These are phyloP conservation scores for Incurvaria masculella DNA, from an alignment of 2,888 invertebrate species.

Conservation along the genomic window DNA sequence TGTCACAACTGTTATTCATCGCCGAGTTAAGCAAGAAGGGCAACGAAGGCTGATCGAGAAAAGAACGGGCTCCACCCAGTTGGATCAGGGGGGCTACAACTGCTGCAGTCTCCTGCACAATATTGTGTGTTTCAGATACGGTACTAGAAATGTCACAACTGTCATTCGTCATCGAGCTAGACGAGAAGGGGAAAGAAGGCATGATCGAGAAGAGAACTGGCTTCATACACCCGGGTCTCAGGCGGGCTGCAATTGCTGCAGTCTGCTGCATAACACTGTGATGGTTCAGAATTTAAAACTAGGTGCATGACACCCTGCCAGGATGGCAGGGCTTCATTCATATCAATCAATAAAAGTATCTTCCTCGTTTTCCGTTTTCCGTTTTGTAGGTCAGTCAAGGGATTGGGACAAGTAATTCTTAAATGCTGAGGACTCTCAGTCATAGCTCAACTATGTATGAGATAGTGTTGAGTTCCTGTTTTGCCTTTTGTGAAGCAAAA, in stretches of 20 bases:
- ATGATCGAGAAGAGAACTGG: slow-evolving; percentile 86
- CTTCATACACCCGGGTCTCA: slow-evolving; percentile 72
- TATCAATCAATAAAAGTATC: too few relatives aligned
- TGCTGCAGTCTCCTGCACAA: slow-evolving; percentile 69
- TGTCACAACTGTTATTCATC: slow-evolving; percentile 89
- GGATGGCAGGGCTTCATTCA: too few relatives aligned
- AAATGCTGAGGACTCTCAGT: too few relatives aligned
- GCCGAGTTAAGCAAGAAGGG: slow-evolving; percentile 84
- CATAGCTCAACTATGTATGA: too few relatives aligned
- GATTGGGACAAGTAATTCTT: too few relatives aligned
- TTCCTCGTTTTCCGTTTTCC: too few relatives aligned
- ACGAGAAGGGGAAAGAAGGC: slow-evolving; percentile 90
- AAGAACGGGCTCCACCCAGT: slow-evolving; percentile 81
- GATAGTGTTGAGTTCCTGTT: too few relatives aligned
- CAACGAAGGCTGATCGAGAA: slow-evolving; percentile 90
- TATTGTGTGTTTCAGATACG: slow-evolving; percentile 70
- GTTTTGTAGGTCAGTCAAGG: too few relatives aligned
- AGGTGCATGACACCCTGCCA: too few relatives aligned
- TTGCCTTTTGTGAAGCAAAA: not conserved
- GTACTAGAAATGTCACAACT: slow-evolving; percentile 82
- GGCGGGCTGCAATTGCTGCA: slow-evolving; percentile 76
- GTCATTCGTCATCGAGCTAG: slow-evolving; percentile 87
- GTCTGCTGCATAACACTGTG: slow-evolving; percentile 63
- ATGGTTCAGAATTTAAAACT: not conserved
- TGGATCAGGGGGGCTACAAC: slow-evolving; percentile 75